A percentile compares a stretch with the other conserved stretches of the same genome.
These are phyloP conservation scores for Microchrysa polita DNA, from an alignment of 2,888 invertebrate genomes.

Conservation along the genomic window DNA sequence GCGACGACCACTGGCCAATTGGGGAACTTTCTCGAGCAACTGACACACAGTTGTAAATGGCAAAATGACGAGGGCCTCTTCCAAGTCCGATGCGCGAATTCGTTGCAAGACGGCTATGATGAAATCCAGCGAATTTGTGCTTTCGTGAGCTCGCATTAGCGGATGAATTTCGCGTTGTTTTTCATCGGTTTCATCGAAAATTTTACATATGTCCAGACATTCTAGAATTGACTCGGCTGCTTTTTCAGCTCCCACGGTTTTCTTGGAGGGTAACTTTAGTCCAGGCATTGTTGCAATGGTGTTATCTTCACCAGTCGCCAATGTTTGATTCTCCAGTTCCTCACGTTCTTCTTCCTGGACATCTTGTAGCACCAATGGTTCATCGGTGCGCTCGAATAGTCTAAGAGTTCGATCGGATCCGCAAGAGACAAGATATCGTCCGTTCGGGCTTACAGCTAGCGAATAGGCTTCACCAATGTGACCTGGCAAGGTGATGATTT, in stretches of 20 bases:
- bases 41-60: constrained; percentile 85
- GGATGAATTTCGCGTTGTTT: constrained; percentile 71
- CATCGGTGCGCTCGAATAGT: constrained; percentile 84
- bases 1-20: constrained; percentile 71
- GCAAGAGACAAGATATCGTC: constrained; percentile 79
- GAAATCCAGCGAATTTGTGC: constrained; percentile 79
- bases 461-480: constrained; percentile 84
- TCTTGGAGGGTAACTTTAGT: constrained; percentile 84
- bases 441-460: constrained; percentile 82
- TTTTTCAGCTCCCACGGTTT: constrained; percentile 66
- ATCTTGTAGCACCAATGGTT: constrained; percentile 93
- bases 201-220: constrained; percentile 81
- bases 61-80: constrained; percentile 86
- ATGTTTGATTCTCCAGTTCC: constrained; percentile 72
- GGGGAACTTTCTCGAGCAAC: constrained; percentile 76
- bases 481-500: constrained; percentile 88
- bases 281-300: constrained; percentile 77
- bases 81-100: constrained; percentile 88
- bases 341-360: constrained; percentile 87
- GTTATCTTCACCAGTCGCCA: constrained; percentile 79
- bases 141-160: constrained; percentile 83
- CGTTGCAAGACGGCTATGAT: constrained; percentile 80
- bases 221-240: constrained; percentile 90
- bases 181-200: constrained; percentile 63
- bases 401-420: constrained; percentile 90